These are phyloP conservation scores for Belonocnema kinseyi DNA, from an alignment of 1,140 invertebrate species.

Conservation along the genomic window DNA sequence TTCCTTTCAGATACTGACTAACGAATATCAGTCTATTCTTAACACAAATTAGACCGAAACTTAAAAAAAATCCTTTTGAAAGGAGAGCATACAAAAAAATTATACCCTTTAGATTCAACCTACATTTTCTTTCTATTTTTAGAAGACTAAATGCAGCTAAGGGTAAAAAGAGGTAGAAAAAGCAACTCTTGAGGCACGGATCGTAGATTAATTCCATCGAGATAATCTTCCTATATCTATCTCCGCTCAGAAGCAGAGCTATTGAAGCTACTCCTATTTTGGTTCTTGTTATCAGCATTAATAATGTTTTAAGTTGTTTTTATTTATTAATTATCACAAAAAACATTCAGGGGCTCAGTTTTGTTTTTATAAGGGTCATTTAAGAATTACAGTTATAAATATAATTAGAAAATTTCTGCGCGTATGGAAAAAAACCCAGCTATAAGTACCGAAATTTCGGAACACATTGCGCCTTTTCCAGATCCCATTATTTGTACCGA, in stretches of 20 bases:
- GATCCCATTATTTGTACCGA: too few relatives aligned
- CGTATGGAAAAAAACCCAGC: too few relatives aligned
- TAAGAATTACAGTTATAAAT: too few relatives aligned
- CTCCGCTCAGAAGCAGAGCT: not conserved
- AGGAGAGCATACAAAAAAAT: not conserved
- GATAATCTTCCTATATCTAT: not conserved
- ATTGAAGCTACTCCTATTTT: not conserved
- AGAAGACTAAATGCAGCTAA: not conserved
- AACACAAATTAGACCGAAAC: not conserved
- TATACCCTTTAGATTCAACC: not conserved
- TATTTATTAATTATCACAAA: too few relatives aligned
- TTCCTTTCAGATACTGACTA: conserved; percentile 1
- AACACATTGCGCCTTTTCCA: too few relatives aligned
- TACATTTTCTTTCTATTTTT: not conserved
- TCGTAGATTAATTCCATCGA: not conserved
- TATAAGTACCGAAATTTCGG: too few relatives aligned
- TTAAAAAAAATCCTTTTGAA: not conserved
- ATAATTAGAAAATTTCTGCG: too few relatives aligned
- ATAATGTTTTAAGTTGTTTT: too few relatives aligned
- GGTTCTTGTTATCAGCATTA: not conserved
- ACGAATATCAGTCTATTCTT: not conserved
- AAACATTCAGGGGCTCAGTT: too few relatives aligned
- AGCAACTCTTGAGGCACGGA: not conserved
- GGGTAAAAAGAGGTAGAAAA: not conserved
- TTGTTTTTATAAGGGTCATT: too few relatives aligned